Conservation (phyloP, 2,888 invertebrate species). For the Encarsia formosa region DNA sequence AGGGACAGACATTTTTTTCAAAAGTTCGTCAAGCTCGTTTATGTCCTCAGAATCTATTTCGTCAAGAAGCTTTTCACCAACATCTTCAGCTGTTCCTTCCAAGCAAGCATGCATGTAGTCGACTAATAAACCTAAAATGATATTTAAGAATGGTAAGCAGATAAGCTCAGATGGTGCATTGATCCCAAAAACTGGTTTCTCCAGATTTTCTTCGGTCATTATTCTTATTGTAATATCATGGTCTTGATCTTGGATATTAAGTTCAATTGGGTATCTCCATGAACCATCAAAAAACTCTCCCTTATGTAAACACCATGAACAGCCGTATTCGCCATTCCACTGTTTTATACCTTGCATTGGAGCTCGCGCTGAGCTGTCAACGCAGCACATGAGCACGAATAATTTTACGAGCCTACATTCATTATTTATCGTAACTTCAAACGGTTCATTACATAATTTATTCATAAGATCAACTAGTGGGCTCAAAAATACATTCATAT, state of each 20-base stretch:
- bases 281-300: background rate
- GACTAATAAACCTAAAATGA: conserved; percentile 1
- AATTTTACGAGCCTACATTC: background rate
- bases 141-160: conserved; percentile 1
- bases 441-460: background rate
- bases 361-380: background rate
- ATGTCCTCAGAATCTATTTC: background rate
- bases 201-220: too few species aligned
- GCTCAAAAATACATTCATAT: conserved; percentile 1
- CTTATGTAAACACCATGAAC: conserved; percentile 8
- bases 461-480: conserved; percentile 5
- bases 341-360: conserved; percentile 6
- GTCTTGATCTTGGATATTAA: too few species aligned
- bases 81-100: background rate
- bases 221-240: too few species aligned
- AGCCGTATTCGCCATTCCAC: conserved; percentile 1
- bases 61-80: background rate
- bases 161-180: too few species aligned
- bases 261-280: too few species aligned
- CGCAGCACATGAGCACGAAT: background rate
- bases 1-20: background rate
- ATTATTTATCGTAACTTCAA: background rate
- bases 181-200: background rate
- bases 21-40: background rate
- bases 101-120: conserved; percentile 5